phyloP scores from a whole-genome alignment of 37 sponge, comb jelly and placozoan species.

The Ianthella basta region DNA sequence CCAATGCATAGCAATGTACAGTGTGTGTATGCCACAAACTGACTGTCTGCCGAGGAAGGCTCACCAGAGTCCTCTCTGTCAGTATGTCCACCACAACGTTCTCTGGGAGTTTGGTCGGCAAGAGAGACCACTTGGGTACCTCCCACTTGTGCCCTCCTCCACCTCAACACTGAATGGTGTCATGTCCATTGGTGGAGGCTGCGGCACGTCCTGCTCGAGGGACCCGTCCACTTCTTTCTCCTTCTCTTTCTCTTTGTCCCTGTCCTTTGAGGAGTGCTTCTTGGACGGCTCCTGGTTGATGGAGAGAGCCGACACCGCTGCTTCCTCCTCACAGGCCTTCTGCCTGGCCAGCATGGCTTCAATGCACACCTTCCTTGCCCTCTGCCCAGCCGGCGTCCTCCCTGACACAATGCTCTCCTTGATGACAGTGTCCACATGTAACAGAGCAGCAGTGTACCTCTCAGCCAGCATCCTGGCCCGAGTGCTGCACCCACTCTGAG shows the following conservation, averaged over 20 bases:
- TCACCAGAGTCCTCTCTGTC: slow-evolving; percentile 50
- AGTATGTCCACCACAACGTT: slow-evolving; percentile 86
- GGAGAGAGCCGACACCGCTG: slow-evolving; percentile 30
- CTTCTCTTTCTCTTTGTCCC: slow-evolving; percentile 42
- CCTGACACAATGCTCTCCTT: slow-evolving; percentile 79
- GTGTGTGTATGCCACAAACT: too few relatives aligned
- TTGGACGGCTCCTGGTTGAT: slow-evolving; percentile 13
- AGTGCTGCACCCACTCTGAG: slow-evolving; percentile 72
- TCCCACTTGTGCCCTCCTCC: slow-evolving; percentile 51
- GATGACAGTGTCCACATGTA: slow-evolving; percentile 76
- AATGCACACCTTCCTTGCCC: slow-evolving; percentile 75
- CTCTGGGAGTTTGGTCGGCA: slow-evolving; percentile 74
- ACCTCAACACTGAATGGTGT: slow-evolving; percentile 41
- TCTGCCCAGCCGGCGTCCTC: slow-evolving; percentile 67
- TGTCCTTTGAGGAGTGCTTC: slow-evolving; percentile 26
- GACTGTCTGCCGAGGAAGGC: too few relatives aligned
- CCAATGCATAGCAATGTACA: too few relatives aligned
- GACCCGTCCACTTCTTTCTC: slow-evolving; percentile 17
- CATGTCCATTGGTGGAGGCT: slow-evolving; percentile 13
- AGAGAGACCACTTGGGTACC: slow-evolving; percentile 50
- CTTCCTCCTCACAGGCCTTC: slow-evolving; percentile 40
- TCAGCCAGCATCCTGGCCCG: slow-evolving; percentile 74
- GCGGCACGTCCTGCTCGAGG: not conserved
- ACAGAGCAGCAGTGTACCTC: slow-evolving; percentile 64
- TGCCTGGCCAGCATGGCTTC: slow-evolving; percentile 39